phyloP scores from a whole-genome alignment of 1,140 invertebrate genomes.

The Drosophila seguyi region DNA sequence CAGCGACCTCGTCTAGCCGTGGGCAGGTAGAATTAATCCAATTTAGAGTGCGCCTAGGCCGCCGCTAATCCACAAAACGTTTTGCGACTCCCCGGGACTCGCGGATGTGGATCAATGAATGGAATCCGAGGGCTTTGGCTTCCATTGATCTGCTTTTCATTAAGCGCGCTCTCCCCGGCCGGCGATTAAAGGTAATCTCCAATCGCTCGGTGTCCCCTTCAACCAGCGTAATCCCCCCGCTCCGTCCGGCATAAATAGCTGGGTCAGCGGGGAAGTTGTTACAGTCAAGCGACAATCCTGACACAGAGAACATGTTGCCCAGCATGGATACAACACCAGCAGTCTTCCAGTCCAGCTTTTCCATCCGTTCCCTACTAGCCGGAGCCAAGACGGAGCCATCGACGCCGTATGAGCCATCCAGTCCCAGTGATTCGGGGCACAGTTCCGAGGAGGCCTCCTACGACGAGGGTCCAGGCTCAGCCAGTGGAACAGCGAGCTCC shows the following conservation, averaged over 20 bases:
- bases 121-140: conserved; percentile 74
- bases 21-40: conserved; percentile 65
- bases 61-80: conserved; percentile 51
- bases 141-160: conserved; percentile 64
- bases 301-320: background rate
- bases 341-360: conserved; percentile 66
- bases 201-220: conserved; percentile 24
- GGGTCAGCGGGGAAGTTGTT: background rate
- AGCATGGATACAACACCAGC: conserved; percentile 48
- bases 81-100: conserved; percentile 10
- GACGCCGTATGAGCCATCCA: conserved; percentile 1
- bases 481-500: background rate
- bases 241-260: conserved; percentile 28
- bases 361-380: conserved; percentile 57
- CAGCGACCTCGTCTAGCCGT: background rate
- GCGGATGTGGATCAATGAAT: conserved; percentile 66
- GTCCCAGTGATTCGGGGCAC: conserved; percentile 36
- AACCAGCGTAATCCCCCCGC: conserved; percentile 32
- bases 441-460: conserved; percentile 55
- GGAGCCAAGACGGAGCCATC: background rate
- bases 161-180: conserved; percentile 10
- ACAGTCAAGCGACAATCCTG: conserved; percentile 30
- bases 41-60: conserved; percentile 44
- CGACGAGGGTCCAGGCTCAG: conserved; percentile 28
- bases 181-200: conserved; percentile 9